Evolutionary conservation across 2,797 vertebrate species (phyloP).

Genomic region (Buphagus erythrorhynchus): DNA sequence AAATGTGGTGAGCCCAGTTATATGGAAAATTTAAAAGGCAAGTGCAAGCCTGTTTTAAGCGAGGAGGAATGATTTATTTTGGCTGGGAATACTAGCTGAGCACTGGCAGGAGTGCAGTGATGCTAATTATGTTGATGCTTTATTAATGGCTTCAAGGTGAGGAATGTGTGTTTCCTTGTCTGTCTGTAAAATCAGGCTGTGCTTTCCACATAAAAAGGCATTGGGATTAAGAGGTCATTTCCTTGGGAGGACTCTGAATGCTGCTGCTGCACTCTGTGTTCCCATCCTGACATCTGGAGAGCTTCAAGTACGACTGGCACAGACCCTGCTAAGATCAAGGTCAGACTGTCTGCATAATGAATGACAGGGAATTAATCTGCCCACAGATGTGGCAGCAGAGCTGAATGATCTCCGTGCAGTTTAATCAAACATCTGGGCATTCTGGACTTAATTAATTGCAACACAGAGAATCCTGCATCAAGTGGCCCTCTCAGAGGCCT

Average conservation of each 20-base stretch:
- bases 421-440: neutral
- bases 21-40: neutral
- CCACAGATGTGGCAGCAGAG: slow-evolving; percentile 3
- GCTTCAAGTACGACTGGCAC: neutral
- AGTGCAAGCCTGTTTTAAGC: neutral
- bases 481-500: neutral
- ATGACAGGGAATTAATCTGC: slow-evolving; percentile 6
- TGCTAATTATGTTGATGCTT: neutral
- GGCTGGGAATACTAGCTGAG: neutral
- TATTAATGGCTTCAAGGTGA: neutral
- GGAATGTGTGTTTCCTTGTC: neutral
- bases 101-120: neutral
- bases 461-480: neutral
- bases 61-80: neutral
- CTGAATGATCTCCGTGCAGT: neutral
- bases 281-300: slow-evolving; percentile 30
- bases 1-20: neutral
- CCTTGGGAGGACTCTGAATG: slow-evolving; percentile 15
- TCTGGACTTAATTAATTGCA: neutral
- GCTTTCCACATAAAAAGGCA: neutral
- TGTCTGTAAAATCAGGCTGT: neutral
- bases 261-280: slow-evolving; percentile 23
- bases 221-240: slow-evolving; percentile 37
- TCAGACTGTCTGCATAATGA: slow-evolving; percentile 27
- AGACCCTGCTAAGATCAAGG: slow-evolving; percentile 63